Evolutionary conservation across 1,140 invertebrate genomes (phyloP), one percentile per base, ranked within the genome.

Genomic region (Xylocopa sonorina): DNA sequence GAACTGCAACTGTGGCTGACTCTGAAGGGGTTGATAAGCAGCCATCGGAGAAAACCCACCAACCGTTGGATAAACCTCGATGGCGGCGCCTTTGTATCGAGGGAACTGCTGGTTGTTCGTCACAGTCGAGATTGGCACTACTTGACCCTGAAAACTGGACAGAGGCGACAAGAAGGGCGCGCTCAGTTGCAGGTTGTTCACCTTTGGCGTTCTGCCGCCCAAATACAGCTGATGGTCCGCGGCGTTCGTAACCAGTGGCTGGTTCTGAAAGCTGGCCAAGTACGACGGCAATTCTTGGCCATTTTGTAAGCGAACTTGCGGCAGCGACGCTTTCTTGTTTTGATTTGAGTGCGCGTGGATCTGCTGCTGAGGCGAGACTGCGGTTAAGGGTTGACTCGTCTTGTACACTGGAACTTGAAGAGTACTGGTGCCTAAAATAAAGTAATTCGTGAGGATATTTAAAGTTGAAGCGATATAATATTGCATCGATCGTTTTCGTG

Each of bases 1-100:
- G 50, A 92, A 92, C 12, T 90, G 90, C 21, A 92, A 84, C 58
- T 91, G 91, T 1, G 90, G 86, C 64, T 93, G 92, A 34, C 83
- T 24, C 64, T 60, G 83, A 78, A 48, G 90, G 58, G 53, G 84
- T 60, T 63, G 91, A 79, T 93, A 93, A 68, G 48, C 79, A 68
- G 48, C 79, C 29, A 75, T 81, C 1, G 71, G 38, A 4, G 83
- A 18, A 34, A 66, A 83, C 50, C 66, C 29, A 38, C 58, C 41
- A 9, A 72, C 38, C 55, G 43, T n/a, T 0, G 78, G 71, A 24
- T 76, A 80, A 51, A 63, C 46, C 43, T 77, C 57, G 6, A 89
- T 24, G 55, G 77, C 79, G 0, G 83, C 86, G 14, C 83, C 88
- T 72, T 88, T 85, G 73, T 83, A 91, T 32, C 83, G 86, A 0